Percentiles rank a stretch among this genome's conserved stretches.
These are phyloP conservation scores for Adelognathus sp. DNA, from an alignment of 2,888 invertebrate genomes.

Conservation along the genomic window DNA sequence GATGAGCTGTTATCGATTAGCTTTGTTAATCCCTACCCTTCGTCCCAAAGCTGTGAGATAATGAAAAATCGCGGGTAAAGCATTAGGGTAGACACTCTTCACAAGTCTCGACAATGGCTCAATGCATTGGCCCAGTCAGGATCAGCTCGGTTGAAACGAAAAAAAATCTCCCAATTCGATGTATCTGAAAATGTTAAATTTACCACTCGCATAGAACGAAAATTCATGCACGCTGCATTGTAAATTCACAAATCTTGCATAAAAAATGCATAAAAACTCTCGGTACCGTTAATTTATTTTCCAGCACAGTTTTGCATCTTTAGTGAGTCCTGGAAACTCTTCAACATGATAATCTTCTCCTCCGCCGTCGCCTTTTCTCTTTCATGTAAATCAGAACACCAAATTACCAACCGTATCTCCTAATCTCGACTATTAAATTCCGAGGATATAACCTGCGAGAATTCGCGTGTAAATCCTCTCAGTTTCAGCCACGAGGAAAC, in stretches of 20 bases:
- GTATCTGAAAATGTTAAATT: too few relatives aligned
- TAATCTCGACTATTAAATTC: neutral
- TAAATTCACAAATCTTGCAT: too few relatives aligned
- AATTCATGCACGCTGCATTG: too few relatives aligned
- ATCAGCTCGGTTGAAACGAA: too few relatives aligned
- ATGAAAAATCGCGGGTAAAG: neutral
- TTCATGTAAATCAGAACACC: neutral
- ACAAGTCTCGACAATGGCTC: too few relatives aligned
- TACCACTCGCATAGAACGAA: too few relatives aligned
- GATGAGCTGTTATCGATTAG: slow-evolving; percentile 5
- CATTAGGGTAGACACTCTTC: neutral
- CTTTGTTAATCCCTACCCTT: neutral
- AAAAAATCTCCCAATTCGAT: too few relatives aligned
- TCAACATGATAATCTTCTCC: neutral
- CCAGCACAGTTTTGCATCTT: too few relatives aligned
- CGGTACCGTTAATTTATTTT: too few relatives aligned
- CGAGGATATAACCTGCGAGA: slow-evolving; percentile 12
- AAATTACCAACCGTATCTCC: neutral
- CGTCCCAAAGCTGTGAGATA: neutral
- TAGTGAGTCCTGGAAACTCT: too few relatives aligned
- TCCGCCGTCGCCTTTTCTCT: neutral
- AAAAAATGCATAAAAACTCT: too few relatives aligned
- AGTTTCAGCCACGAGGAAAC: neutral
- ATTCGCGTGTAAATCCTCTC: neutral
- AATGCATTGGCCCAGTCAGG: too few relatives aligned